phyloP scores from a whole-genome alignment of 2,888 invertebrate species.

The Harmothoe impar region DNA sequence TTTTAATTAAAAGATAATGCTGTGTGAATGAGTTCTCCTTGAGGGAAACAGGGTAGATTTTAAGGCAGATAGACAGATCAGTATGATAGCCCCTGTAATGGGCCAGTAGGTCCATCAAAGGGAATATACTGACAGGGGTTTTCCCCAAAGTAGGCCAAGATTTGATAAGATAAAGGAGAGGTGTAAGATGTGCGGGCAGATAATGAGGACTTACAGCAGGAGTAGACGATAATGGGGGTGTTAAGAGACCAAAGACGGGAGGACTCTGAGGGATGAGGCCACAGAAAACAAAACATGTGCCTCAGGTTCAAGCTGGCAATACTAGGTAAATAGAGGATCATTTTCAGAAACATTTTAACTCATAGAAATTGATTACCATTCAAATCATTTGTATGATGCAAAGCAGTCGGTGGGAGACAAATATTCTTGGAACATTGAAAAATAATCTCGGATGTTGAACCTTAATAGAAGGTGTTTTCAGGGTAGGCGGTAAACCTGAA shows the following conservation, averaged over 20 bases:
- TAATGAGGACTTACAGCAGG: neutral
- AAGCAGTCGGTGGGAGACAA: too few relatives aligned
- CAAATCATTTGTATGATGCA: too few relatives aligned
- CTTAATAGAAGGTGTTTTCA: too few relatives aligned
- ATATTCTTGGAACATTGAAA: too few relatives aligned
- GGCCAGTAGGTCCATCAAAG: neutral
- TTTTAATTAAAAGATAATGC: too few relatives aligned
- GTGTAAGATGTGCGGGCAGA: neutral
- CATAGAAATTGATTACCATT: too few relatives aligned
- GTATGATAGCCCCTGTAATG: neutral
- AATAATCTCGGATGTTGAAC: too few relatives aligned
- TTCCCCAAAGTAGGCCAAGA: neutral
- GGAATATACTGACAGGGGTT: neutral
- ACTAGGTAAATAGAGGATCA: too few relatives aligned
- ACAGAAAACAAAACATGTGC: neutral
- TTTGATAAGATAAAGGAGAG: slow-evolving; percentile 1
- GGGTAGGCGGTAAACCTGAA: too few relatives aligned
- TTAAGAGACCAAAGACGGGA: neutral
- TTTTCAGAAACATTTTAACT: too few relatives aligned
- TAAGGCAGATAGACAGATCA: neutral
- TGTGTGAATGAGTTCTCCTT: too few relatives aligned
- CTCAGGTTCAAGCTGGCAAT: neutral
- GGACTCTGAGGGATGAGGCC: neutral
- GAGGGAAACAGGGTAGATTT: too few relatives aligned
- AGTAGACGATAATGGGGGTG: neutral